Base-by-base conservation (phyloP, 2,888 invertebrate species). In the Bembecia ichneumoniformis region DNA sequence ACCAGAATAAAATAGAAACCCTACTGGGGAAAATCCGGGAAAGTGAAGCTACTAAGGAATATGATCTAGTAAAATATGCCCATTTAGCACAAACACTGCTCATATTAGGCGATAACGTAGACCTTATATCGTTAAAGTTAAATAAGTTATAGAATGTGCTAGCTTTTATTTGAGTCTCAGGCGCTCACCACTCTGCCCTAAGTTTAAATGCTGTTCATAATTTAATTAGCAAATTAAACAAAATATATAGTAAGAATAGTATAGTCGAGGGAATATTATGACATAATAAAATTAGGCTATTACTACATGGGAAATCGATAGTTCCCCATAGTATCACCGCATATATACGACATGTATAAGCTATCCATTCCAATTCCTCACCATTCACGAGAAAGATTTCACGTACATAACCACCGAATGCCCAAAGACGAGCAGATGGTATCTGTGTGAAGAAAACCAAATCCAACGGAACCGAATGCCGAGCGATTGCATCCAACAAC, bases 1-100 rank as follows among this genome's bases (percentile, higher is more conserved):
- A 58, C 47, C 58, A 61, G 35, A 48, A 17, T 16, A 53, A 51
- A 47, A 48, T 56, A 20, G 49, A 50, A 7, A 45, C 45, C 2
- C 47, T 47, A 3, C 7, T 55, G 15, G 47, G 53, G 45, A 20
- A 48, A 16, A 45, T 45, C 3, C 17, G 4, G 16, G 45, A 14
- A 14, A 45, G 45, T 16, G 14, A 45, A 7, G 16, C 45, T n/a
- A 45, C 9, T 15, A 45, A n/a, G 7, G 45, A 45, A 3, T 16
- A 7, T 7, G 45, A 52, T 58, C 10, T n/a, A n/a, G n/a, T n/a
- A n/a, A n/a, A 35, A n/a, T n/a, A n/a, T n/a, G n/a, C n/a, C n/a
- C n/a, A n/a, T n/a, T n/a, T n/a, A n/a, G n/a, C n/a, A n/a, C 35
- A 35, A 10, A 10, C 10, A 7, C 10, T 35, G 4, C 35, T 35